These are phyloP conservation scores for Myopa testacea DNA, from an alignment of 2,888 invertebrate genomes.

Conservation along the genomic window DNA sequence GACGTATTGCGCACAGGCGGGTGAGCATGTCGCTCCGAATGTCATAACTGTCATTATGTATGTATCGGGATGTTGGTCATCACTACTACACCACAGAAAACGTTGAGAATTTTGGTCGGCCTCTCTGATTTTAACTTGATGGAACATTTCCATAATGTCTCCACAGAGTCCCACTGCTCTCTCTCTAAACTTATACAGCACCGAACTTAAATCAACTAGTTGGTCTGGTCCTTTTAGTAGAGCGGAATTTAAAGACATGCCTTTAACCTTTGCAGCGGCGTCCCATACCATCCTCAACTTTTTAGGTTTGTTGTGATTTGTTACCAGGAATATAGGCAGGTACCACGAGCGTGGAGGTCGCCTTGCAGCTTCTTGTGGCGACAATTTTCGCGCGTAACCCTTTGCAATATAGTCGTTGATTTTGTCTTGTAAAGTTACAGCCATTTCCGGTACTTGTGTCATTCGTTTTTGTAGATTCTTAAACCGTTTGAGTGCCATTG, in stretches of 20 bases:
- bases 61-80: background rate
- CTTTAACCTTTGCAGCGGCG: conserved; percentile 54
- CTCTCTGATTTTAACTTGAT: conserved; percentile 4
- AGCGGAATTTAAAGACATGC: conserved; percentile 53
- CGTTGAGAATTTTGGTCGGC: background rate
- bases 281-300: conserved; percentile 56
- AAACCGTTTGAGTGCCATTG: conserved; percentile 43
- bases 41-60: conserved; percentile 11
- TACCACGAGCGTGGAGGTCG: conserved; percentile 33
- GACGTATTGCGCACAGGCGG: background rate
- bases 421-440: conserved; percentile 29
- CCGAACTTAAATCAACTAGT: background rate
- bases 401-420: conserved; percentile 32
- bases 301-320: conserved; percentile 50
- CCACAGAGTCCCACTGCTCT: background rate
- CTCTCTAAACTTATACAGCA: conserved; percentile 2
- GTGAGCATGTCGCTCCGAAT: conserved; percentile 6
- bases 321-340: conserved; percentile 42
- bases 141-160: background rate
- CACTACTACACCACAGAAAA: background rate
- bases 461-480: background rate
- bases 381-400: no score
- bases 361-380: no score
- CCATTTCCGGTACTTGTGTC: conserved; percentile 14
- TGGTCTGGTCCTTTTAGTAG: conserved; percentile 40